A percentile compares a stretch with the other conserved stretches of the same genome.
Conservation (phyloP, 1,140 invertebrate genomes). For the Zophobas morio region DNA sequence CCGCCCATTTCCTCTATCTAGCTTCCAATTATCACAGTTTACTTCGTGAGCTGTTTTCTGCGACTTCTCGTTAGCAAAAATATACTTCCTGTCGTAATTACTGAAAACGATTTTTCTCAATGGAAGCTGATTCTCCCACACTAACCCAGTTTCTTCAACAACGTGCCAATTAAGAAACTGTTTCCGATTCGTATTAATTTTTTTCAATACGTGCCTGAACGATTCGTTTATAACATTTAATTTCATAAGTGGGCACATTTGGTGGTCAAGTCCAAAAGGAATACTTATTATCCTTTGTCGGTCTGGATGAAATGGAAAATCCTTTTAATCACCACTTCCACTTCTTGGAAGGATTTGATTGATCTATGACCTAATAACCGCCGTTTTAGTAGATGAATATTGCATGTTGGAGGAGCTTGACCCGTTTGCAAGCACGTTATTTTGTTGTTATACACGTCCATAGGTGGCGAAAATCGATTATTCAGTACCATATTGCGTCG, state of each 20-base stretch:
- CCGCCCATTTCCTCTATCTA: conserved; percentile 3
- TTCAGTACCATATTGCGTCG: too few species aligned
- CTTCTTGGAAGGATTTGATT: conserved; percentile 37
- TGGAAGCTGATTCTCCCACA: conserved; percentile 5
- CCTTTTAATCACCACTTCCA: conserved; percentile 24
- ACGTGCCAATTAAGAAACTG: background rate
- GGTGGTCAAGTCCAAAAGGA: conserved; percentile 8
- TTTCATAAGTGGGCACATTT: conserved; percentile 11
- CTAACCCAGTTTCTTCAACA: conserved; percentile 5
- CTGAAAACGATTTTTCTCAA: conserved; percentile 9
- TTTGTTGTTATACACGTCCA: background rate
- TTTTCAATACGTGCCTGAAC: conserved; percentile 10
- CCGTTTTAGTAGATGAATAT: conserved; percentile 33
- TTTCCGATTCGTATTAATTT: conserved; percentile 4
- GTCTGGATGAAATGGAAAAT: conserved; percentile 27
- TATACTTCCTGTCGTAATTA: conserved; percentile 21
- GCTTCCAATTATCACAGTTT: conserved; percentile 3
- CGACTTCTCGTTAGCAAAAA: conserved; percentile 23
- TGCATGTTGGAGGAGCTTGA: conserved; percentile 40
- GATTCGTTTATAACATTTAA: conserved; percentile 11
- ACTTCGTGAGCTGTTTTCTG: conserved; percentile 17
- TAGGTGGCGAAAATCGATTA: conserved; percentile 3
- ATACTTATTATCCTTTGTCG: conserved; percentile 28
- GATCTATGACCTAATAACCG: conserved; percentile 46
- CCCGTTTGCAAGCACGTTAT: conserved; percentile 11